Conservation (phyloP, 2,113 vertebrate species). For the Zingel zingel region DNA sequence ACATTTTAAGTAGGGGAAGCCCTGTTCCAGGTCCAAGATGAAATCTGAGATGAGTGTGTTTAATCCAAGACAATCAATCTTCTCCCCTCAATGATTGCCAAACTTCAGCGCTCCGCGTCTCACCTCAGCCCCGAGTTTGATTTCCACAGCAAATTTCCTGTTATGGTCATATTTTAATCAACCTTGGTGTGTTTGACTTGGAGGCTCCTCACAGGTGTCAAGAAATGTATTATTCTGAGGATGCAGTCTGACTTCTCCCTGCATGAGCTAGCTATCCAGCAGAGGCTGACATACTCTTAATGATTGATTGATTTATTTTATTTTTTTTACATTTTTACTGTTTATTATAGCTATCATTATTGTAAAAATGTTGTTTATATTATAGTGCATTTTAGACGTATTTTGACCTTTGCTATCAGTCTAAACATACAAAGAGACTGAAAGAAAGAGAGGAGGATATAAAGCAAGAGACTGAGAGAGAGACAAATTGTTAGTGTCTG, state of each 20-base stretch:
- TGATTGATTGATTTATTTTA: neutral
- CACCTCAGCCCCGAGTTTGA: slow-evolving; percentile 48
- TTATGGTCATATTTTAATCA: slow-evolving; percentile 73
- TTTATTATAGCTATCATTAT: neutral
- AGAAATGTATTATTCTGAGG: slow-evolving; percentile 36
- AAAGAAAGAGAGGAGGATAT: slow-evolving; percentile 15
- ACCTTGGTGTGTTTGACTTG: slow-evolving; percentile 58
- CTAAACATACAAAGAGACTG: neutral
- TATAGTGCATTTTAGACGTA: neutral
- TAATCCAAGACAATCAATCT: slow-evolving; percentile 65
- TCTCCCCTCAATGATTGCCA: slow-evolving; percentile 59
- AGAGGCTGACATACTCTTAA: slow-evolving; percentile 1
- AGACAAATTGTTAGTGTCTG: slow-evolving; percentile 61
- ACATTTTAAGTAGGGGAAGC: slow-evolving; percentile 25
- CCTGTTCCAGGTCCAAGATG: slow-evolving; percentile 7
- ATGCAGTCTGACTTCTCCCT: slow-evolving; percentile 21
- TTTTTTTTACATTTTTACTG: neutral
- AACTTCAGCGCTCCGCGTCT: slow-evolving; percentile 42
- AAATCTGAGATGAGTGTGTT: slow-evolving; percentile 58
- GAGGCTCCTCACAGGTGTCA: slow-evolving; percentile 54
- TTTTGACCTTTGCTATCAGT: neutral
- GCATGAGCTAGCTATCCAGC: neutral
- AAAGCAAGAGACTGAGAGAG: slow-evolving; percentile 6
- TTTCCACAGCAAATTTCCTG: slow-evolving; percentile 67
- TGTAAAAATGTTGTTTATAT: neutral